phyloP scores from a whole-genome alignment of 2,888 invertebrate genomes.

The Candidula unifasciata region DNA sequence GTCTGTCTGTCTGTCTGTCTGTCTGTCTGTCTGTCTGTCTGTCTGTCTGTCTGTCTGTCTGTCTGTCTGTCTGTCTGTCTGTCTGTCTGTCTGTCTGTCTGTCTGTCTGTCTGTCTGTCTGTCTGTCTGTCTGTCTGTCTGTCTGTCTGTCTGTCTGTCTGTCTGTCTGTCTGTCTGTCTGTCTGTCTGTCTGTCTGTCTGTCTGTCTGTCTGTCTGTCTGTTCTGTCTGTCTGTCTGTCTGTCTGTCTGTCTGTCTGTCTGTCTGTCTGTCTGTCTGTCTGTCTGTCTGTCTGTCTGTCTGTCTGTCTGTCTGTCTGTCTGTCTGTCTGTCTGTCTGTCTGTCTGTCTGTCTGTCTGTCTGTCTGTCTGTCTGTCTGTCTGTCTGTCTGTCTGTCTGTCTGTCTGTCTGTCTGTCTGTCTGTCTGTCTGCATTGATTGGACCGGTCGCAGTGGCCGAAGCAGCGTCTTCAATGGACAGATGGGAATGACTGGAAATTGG shows the following conservation, averaged over 20 bases:
- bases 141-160: background rate
- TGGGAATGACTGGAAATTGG: no score
- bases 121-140: background rate
- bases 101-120: background rate
- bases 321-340: background rate
- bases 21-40: constrained; percentile 7
- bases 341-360: constrained; percentile 19
- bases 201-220: background rate
- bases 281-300: background rate
- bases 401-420: background rate
- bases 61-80: background rate
- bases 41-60: constrained; percentile 30
- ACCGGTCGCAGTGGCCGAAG: no score
- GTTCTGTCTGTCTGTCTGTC: background rate
- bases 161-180: background rate
- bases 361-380: background rate
- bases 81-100: background rate
- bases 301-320: background rate
- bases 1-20: constrained; percentile 5
- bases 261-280: constrained; percentile 9
- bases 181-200: constrained; percentile 3
- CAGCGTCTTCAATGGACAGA: no score
- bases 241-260: background rate
- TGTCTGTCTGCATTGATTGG: background rate
- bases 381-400: background rate